phyloP scores from a whole-genome alignment of 1,140 invertebrate genomes.

The Prorops nasuta region DNA sequence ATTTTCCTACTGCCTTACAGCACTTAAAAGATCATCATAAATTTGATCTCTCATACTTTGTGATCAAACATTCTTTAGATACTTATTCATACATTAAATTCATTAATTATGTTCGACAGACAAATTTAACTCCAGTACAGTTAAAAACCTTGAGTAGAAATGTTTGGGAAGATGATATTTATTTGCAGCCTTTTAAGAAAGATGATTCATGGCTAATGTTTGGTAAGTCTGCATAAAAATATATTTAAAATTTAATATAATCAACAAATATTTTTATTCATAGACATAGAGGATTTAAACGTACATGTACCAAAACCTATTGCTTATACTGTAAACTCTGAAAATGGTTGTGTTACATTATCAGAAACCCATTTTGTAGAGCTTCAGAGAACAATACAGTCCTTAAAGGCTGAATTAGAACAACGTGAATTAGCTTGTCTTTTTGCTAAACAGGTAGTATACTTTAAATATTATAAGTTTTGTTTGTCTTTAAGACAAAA shows the following conservation, averaged over 20 bases:
- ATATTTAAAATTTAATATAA: not conserved
- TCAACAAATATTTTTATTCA: slow-evolving; percentile 16
- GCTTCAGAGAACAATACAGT: slow-evolving; percentile 62
- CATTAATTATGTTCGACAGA: slow-evolving; percentile 79
- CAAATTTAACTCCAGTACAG: slow-evolving; percentile 60
- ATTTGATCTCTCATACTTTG: slow-evolving; percentile 69
- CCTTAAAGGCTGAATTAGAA: slow-evolving; percentile 47
- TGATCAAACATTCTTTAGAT: slow-evolving; percentile 73
- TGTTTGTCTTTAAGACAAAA: not conserved
- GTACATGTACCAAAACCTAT: slow-evolving; percentile 32
- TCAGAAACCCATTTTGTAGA: slow-evolving; percentile 65
- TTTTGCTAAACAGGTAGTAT: slow-evolving; percentile 48
- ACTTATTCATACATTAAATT: slow-evolving; percentile 85
- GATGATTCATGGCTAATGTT: slow-evolving; percentile 84
- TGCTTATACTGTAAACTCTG: slow-evolving; percentile 51
- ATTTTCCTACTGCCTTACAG: slow-evolving; percentile 48
- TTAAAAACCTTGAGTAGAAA: slow-evolving; percentile 57
- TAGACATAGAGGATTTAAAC: slow-evolving; percentile 54
- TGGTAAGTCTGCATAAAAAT: slow-evolving; percentile 58
- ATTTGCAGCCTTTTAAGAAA: slow-evolving; percentile 72
- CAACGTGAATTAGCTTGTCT: slow-evolving; percentile 43
- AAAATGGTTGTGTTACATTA: slow-evolving; percentile 63
- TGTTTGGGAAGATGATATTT: slow-evolving; percentile 75
- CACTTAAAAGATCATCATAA: slow-evolving; percentile 62
- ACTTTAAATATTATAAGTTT: slow-evolving; percentile 21